These are phyloP conservation scores for Drosophila eohydei DNA, from an alignment of 2,888 invertebrate genomes.

Conservation along the genomic window DNA sequence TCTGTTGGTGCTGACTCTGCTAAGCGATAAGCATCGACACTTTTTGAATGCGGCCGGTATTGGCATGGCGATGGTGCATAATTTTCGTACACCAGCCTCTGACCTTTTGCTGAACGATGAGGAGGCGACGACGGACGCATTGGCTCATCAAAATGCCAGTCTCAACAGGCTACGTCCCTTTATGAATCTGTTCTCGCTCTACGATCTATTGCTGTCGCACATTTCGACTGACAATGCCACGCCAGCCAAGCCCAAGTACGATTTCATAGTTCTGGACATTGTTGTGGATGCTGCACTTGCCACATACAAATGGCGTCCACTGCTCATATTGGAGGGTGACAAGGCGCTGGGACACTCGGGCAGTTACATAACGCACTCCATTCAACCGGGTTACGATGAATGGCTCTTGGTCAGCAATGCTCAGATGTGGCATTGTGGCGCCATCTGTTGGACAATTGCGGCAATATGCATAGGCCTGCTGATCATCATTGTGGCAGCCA, in stretches of 20 bases:
- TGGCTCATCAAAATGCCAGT: conserved; percentile 43
- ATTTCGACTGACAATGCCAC: conserved; percentile 25
- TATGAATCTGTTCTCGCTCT: conserved; percentile 84
- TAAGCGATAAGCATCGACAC: conserved; percentile 84
- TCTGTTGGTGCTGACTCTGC: conserved; percentile 84
- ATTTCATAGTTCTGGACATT: conserved; percentile 84
- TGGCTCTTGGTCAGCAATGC: conserved; percentile 83
- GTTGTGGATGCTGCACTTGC: conserved; percentile 61
- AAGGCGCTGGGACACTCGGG: conserved; percentile 68
- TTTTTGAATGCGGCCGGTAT: conserved; percentile 83
- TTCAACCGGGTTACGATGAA: conserved; percentile 84
- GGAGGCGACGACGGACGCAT: neutral
- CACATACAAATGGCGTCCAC: conserved; percentile 82
- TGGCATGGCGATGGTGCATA: conserved; percentile 80
- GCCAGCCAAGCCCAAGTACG: conserved; percentile 75
- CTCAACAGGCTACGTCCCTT: conserved; percentile 75
- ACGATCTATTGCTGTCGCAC: conserved; percentile 82
- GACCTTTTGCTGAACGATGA: conserved; percentile 1
- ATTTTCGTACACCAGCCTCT: conserved; percentile 71
- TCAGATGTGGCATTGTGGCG: conserved; percentile 83
- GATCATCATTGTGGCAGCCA: conserved; percentile 80
- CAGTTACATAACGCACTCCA: conserved; percentile 83
- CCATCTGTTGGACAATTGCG: conserved; percentile 84
- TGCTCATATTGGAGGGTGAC: conserved; percentile 84
- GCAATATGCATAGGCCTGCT: conserved; percentile 81